A percentile compares a stretch with the other conserved stretches of the same genome.
Conservation (phyloP, 2,797 vertebrate genomes). For the Syngnathus acus region DNA sequence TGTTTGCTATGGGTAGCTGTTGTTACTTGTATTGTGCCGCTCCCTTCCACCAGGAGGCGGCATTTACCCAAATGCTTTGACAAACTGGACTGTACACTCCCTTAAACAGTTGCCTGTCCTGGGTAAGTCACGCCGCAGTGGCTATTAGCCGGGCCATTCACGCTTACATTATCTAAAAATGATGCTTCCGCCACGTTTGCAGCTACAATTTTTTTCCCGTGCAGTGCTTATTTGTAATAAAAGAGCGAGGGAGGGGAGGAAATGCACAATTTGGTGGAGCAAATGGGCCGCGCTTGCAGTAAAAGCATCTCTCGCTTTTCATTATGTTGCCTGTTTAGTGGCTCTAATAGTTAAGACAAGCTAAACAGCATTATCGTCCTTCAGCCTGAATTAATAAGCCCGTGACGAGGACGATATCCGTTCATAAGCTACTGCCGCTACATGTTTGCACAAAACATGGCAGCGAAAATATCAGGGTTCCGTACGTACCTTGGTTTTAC, state of each 20-base stretch:
- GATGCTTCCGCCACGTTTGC: not conserved
- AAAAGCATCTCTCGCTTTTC: not conserved
- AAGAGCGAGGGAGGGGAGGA: not conserved
- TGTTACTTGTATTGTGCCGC: too few species aligned
- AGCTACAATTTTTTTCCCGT: not conserved
- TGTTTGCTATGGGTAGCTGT: not conserved
- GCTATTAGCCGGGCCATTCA: not conserved
- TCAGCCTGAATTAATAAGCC: not conserved
- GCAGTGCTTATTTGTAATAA: not conserved
- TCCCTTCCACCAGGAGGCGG: constrained; percentile 48
- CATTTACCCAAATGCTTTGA: constrained; percentile 11
- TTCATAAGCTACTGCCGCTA: not conserved
- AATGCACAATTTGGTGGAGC: not conserved
- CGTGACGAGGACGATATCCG: not conserved
- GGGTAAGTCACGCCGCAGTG: not conserved
- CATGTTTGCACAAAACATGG: not conserved
- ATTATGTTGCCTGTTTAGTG: not conserved
- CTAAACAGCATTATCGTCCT: not conserved
- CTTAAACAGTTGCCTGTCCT: not conserved
- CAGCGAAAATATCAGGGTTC: too few species aligned
- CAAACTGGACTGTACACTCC: not conserved
- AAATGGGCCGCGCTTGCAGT: not conserved
- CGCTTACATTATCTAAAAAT: not conserved
- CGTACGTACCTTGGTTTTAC: too few species aligned
- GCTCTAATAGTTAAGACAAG: not conserved